phyloP scores from a whole-genome alignment of 2,888 invertebrate species.

The Stenichneumon culpator region DNA sequence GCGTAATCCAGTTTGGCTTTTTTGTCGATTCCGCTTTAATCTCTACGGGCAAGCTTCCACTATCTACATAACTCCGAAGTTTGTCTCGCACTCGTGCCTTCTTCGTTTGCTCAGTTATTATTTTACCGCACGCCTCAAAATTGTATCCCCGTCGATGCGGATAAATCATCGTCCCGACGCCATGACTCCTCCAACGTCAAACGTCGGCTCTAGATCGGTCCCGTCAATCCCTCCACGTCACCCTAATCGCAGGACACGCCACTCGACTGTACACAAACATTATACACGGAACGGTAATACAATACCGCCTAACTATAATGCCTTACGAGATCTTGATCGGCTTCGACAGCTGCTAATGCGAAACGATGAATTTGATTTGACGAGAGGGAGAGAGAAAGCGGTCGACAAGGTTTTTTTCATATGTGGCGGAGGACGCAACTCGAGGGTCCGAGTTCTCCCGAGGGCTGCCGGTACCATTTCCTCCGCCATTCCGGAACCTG shows the following conservation, averaged over 20 bases:
- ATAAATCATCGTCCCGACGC: background rate
- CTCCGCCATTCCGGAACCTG: conserved; percentile 68
- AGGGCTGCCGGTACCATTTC: conserved; percentile 40
- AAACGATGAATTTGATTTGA: conserved; percentile 78
- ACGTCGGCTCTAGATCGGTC: conserved; percentile 40
- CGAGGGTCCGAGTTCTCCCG: conserved; percentile 26
- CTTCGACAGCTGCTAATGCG: conserved; percentile 81
- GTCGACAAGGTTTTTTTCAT: conserved; percentile 41
- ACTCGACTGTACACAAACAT: conserved; percentile 10
- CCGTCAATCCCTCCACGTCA: conserved; percentile 56
- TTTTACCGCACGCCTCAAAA: background rate
- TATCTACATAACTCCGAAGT: background rate
- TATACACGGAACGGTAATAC: conserved; percentile 14
- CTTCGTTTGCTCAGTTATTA: background rate
- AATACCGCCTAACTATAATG: conserved; percentile 46
- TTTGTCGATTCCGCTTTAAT: background rate
- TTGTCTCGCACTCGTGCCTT: background rate
- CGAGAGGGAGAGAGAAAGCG: conserved; percentile 51
- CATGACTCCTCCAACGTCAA: conserved; percentile 14
- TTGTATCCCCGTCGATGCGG: background rate
- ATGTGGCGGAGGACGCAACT: conserved; percentile 25
- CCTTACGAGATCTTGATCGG: conserved; percentile 73
- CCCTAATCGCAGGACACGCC: conserved; percentile 45
- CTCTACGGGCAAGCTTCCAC: background rate
- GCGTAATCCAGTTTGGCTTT: background rate